These are phyloP conservation scores for Marcusenius ussheri DNA, from an alignment of 2,113 vertebrate species.

Conservation along the genomic window DNA sequence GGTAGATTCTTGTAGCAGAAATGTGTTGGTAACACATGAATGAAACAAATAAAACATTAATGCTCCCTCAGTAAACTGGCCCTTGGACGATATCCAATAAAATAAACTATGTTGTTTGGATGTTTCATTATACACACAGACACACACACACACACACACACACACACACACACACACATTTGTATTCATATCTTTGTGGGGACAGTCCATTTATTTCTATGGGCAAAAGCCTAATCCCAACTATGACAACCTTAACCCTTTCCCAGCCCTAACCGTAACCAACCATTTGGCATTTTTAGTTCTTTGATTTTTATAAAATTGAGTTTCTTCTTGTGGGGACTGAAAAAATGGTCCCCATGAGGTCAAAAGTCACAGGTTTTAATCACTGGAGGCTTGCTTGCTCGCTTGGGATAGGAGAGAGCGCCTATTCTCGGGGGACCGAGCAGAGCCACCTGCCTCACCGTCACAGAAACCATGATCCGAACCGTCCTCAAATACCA, in stretches of 20 bases:
- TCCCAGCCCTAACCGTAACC: background rate
- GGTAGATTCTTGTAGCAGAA: background rate
- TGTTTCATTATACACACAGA: background rate
- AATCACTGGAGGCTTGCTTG: background rate
- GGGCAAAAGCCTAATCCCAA: background rate
- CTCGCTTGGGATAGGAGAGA: background rate
- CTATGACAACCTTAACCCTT: background rate
- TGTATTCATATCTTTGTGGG: background rate
- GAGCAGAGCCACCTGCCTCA: background rate
- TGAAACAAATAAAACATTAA: background rate
- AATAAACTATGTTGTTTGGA: background rate
- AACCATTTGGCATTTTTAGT: background rate
- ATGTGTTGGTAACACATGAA: background rate
- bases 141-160: too few species aligned
- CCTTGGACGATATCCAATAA: background rate
- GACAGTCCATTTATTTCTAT: background rate
- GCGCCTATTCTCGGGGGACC: background rate
- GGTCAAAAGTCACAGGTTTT: background rate
- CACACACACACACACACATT: too few species aligned
- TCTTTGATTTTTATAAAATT: background rate
- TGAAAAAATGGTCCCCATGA: background rate
- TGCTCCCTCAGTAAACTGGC: background rate
- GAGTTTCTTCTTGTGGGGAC: too few species aligned
- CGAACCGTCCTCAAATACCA: background rate
- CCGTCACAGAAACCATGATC: background rate